Conservation (phyloP, 2,113 vertebrate species). For the Grallaria varia region DNA sequence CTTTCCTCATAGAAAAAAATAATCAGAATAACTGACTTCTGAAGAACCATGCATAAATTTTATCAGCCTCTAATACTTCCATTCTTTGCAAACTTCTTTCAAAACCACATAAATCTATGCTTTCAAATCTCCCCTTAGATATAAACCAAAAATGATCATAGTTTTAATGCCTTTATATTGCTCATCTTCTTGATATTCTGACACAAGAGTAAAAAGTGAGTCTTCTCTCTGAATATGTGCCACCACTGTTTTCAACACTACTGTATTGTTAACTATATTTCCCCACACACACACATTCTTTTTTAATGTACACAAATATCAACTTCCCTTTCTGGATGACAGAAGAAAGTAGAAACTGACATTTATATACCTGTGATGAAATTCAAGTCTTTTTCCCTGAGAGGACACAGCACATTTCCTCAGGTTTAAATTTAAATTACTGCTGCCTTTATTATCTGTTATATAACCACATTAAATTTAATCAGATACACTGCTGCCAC, state of each 20-base stretch:
- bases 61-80: background rate
- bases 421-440: slow-evolving; percentile 7
- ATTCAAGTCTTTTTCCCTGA: background rate
- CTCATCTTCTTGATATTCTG: background rate
- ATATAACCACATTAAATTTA: slow-evolving; percentile 22
- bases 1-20: background rate
- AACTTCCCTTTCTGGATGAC: background rate
- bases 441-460: slow-evolving; percentile 18
- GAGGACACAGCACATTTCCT: slow-evolving; percentile 9
- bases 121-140: background rate
- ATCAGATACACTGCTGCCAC: background rate
- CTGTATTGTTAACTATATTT: background rate
- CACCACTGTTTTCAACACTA: background rate
- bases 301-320: background rate
- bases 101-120: background rate
- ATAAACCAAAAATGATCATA: background rate
- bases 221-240: background rate
- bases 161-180: background rate
- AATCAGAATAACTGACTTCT: background rate
- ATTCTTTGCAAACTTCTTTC: background rate
- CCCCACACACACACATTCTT: background rate
- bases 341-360: background rate
- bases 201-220: background rate
- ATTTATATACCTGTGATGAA: background rate
- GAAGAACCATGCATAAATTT: background rate